phyloP scores from a whole-genome alignment of 2,113 vertebrate genomes.

The Coreoperca whiteheadi region DNA sequence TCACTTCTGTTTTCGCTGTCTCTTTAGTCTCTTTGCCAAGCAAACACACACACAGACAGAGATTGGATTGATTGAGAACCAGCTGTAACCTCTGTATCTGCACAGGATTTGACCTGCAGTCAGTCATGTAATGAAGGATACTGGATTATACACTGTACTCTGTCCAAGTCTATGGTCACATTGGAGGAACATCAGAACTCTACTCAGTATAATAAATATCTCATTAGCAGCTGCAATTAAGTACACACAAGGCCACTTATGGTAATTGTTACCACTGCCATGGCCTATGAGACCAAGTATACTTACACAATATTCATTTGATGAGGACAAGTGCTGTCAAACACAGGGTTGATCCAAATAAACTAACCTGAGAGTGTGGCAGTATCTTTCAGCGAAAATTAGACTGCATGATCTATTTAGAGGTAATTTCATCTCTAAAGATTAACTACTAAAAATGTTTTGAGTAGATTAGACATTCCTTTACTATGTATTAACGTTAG shows the following conservation, averaged over 20 bases:
- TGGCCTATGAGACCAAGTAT: background rate
- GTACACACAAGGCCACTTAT: background rate
- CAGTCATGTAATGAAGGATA: conserved; percentile 34
- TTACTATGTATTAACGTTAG: background rate
- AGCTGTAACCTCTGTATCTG: conserved; percentile 57
- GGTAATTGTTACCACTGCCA: background rate
- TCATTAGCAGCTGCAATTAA: background rate
- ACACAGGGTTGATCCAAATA: background rate
- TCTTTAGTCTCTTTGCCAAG: conserved; percentile 1
- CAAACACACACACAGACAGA: background rate
- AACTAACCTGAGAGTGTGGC: background rate
- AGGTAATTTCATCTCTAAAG: background rate
- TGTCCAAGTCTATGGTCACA: conserved; percentile 22
- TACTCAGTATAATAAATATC: background rate
- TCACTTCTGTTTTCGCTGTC: conserved; percentile 9
- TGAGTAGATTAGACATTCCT: background rate
- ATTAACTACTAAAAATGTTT: background rate
- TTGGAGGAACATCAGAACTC: conserved; percentile 18
- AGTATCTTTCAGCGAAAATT: background rate
- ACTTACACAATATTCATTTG: background rate
- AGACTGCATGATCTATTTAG: background rate
- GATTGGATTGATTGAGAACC: conserved; percentile 51
- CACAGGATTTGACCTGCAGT: conserved; percentile 51
- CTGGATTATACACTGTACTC: conserved; percentile 50
- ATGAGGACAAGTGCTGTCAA: background rate